Conservation (phyloP, 2,888 invertebrate genomes). For the Gymnosoma rotundatum region DNA sequence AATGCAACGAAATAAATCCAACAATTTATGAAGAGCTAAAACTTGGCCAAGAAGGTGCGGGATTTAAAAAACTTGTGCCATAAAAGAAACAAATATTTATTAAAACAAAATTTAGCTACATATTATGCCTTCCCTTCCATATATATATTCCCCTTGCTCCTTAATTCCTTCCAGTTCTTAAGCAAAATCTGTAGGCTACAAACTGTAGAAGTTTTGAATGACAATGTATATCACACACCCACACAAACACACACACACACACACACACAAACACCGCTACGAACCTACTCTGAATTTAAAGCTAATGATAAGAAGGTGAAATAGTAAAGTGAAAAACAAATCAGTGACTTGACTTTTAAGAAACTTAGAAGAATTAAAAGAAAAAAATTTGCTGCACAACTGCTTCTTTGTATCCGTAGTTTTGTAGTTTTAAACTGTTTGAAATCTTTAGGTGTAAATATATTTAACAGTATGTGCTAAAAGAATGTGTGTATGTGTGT, state of each 20-base stretch:
- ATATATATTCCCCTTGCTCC: neutral
- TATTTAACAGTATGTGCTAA: neutral
- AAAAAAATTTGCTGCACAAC: neutral
- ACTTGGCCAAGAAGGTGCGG: constrained; percentile 90
- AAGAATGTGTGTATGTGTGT: neutral
- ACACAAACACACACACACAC: no score
- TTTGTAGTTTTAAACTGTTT: neutral
- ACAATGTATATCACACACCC: no score
- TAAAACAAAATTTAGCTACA: constrained; percentile 28
- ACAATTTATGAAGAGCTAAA: constrained; percentile 92
- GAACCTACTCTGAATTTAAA: neutral
- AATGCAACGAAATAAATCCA: constrained; percentile 87
- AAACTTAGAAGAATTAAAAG: constrained; percentile 10
- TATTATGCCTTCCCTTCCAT: neutral
- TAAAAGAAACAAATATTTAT: constrained; percentile 70
- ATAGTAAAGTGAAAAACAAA: constrained; percentile 13
- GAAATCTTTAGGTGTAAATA: neutral
- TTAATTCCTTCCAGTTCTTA: neutral
- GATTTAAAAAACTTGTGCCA: constrained; percentile 88
- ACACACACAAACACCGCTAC: neutral
- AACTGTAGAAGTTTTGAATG: neutral
- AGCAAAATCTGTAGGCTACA: neutral
- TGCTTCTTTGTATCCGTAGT: constrained; percentile 5
- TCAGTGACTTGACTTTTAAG: constrained; percentile 48
- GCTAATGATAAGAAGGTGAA: constrained; percentile 11